Conservation (phyloP, 2,797 vertebrate genomes). For the Rhincodon typus region DNA sequence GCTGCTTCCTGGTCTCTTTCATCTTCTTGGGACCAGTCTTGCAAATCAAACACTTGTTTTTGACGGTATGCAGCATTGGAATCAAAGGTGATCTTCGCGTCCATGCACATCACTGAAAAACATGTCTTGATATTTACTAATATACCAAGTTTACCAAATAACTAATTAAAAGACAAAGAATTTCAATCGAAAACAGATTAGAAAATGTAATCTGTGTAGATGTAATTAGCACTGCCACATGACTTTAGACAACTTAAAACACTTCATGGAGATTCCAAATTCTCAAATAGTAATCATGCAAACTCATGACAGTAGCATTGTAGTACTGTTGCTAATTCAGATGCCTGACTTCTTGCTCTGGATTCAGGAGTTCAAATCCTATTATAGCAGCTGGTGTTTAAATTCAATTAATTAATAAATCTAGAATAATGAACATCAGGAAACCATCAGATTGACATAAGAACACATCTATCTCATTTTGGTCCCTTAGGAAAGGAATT, state of each 20-base stretch:
- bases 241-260: neutral
- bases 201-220: neutral
- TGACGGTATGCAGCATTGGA: slow-evolving; percentile 88
- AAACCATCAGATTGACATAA: neutral
- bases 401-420: neutral
- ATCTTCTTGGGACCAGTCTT: slow-evolving; percentile 93
- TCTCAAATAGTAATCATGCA: neutral
- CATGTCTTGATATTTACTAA: neutral
- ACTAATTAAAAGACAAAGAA: neutral
- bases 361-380: neutral
- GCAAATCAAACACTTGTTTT: slow-evolving; percentile 81
- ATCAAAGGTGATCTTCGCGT: slow-evolving; percentile 98
- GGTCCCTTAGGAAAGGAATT: neutral
- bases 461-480: neutral
- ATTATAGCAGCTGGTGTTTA: neutral
- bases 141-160: neutral
- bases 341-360: neutral
- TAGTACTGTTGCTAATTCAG: neutral
- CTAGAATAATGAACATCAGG: neutral
- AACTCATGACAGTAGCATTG: neutral
- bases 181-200: neutral
- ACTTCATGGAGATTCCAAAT: neutral
- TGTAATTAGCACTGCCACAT: neutral
- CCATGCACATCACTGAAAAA: slow-evolving; percentile 89
- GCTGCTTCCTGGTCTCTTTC: slow-evolving; percentile 79